phyloP scores from a whole-genome alignment of 1,140 invertebrate genomes.

The Lepidurus arcticus region DNA sequence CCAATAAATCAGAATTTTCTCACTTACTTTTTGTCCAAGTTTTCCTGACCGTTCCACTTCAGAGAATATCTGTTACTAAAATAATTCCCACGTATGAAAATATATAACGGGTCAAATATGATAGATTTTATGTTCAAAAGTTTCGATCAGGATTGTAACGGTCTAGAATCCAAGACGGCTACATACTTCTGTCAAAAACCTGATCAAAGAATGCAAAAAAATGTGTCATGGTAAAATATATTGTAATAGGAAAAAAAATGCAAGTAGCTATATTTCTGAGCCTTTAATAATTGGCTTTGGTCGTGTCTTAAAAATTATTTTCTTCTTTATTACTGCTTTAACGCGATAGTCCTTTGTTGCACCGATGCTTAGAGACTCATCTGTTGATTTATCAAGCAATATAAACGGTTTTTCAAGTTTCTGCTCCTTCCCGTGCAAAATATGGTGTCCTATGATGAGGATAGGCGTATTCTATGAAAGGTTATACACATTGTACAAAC shows the following conservation, averaged over 20 bases:
- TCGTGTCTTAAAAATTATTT: background rate
- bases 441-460: background rate
- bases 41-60: background rate
- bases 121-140: too few species aligned
- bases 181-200: too few species aligned
- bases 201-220: background rate
- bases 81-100: background rate
- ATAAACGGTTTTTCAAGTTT: constrained; percentile 8
- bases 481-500: background rate
- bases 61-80: background rate
- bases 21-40: background rate
- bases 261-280: background rate
- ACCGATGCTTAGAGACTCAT: background rate
- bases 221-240: background rate
- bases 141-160: too few species aligned
- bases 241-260: background rate
- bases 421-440: background rate
- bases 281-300: background rate
- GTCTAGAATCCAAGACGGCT: too few species aligned
- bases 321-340: background rate
- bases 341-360: background rate
- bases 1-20: background rate
- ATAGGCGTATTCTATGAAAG: background rate
- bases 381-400: background rate
- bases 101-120: background rate